Conservation (phyloP, 2,113 vertebrate species). For the Epinephelus moara region DNA sequence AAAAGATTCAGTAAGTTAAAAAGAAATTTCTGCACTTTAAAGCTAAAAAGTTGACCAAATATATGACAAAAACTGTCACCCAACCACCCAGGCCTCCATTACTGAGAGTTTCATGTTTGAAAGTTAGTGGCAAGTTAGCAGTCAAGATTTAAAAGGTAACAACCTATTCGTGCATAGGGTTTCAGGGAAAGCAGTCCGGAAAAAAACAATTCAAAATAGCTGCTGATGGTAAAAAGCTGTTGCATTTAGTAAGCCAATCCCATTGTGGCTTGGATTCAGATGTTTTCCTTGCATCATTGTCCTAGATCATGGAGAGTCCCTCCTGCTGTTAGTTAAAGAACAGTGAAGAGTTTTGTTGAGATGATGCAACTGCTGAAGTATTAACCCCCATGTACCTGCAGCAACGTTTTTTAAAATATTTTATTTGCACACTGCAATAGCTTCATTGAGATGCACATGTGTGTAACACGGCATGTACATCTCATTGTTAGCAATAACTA, state of each 20-base stretch:
- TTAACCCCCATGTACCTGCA: constrained; percentile 24
- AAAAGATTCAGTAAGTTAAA: constrained; percentile 39
- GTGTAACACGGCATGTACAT: constrained; percentile 6
- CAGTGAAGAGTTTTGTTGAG: constrained; percentile 34
- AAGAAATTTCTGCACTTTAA: constrained; percentile 31
- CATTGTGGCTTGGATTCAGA: constrained; percentile 60
- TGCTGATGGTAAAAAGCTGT: constrained; percentile 60
- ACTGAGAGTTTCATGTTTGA: constrained; percentile 25
- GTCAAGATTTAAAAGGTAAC: constrained; percentile 31
- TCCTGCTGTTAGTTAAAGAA: constrained; percentile 42
- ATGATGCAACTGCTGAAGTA: constrained; percentile 39
- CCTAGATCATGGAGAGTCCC: constrained; percentile 35
- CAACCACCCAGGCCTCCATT: neutral
- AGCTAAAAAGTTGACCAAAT: constrained; percentile 39
- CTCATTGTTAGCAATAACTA: constrained; percentile 38
- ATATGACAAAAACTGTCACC: constrained; percentile 38
- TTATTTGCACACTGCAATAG: neutral
- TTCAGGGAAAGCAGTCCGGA: constrained; percentile 44
- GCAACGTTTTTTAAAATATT: constrained; percentile 2
- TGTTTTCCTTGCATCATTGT: constrained; percentile 53
- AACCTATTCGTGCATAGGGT: constrained; percentile 20
- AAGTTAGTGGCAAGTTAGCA: constrained; percentile 28
- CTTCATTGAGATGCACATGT: neutral
- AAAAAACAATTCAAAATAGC: constrained; percentile 50
- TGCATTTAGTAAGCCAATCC: constrained; percentile 54